Percentiles rank a stretch among this genome's conserved stretches.
These are phyloP conservation scores for Aleiodes sp. DNA, from an alignment of 1,140 invertebrate genomes.

Conservation along the genomic window DNA sequence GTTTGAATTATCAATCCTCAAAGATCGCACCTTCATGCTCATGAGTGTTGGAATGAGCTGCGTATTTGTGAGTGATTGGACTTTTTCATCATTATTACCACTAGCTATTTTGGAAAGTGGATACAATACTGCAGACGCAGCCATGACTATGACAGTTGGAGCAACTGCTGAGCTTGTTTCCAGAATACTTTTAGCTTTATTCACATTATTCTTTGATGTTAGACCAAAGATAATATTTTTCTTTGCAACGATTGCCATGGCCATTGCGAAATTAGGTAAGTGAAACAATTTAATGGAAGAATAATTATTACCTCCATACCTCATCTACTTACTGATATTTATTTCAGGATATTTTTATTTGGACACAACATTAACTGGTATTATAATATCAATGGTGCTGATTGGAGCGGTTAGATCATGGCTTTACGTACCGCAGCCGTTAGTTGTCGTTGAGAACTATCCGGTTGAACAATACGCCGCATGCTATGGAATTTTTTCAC, in stretches of 20 bases:
- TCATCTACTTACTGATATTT: no score
- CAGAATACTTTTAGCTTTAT: constrained; percentile 51
- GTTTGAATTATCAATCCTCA: constrained; percentile 56
- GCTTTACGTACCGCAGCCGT: constrained; percentile 54
- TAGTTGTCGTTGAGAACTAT: constrained; percentile 61
- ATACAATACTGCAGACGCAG: constrained; percentile 50
- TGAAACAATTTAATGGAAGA: no score
- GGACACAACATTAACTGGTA: constrained; percentile 49
- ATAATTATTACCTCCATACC: no score
- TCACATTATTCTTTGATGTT: constrained; percentile 52
- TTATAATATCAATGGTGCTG: constrained; percentile 47
- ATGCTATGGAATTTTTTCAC: constrained; percentile 59
- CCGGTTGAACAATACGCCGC: constrained; percentile 61
- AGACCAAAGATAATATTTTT: constrained; percentile 59
- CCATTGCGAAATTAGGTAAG: constrained; percentile 54
- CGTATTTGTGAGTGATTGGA: constrained; percentile 55
- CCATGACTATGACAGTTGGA: constrained; percentile 52
- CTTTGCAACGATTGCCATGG: constrained; percentile 54
- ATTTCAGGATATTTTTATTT: constrained; percentile 53
- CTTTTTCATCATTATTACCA: constrained; percentile 55
- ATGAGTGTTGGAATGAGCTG: constrained; percentile 56
- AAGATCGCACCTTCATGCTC: constrained; percentile 52
- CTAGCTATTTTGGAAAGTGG: constrained; percentile 56
- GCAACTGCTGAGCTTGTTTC: constrained; percentile 56
- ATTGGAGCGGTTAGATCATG: constrained; percentile 58